Base-by-base conservation (phyloP, 2,888 invertebrate species). In the Drosophila melanocephala region DNA sequence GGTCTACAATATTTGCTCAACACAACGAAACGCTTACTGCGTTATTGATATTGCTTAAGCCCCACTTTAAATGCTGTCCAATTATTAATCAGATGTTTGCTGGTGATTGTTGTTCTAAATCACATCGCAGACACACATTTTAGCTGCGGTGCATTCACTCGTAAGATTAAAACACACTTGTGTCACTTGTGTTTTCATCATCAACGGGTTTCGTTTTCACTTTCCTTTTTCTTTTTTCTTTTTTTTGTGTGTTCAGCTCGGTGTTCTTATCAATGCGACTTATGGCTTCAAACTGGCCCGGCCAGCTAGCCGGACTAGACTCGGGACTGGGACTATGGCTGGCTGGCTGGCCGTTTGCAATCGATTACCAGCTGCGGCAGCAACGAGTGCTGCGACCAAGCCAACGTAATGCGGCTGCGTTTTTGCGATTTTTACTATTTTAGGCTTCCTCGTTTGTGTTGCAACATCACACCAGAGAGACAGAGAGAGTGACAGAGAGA, bases 401-500 rank as follows among this genome's bases (percentile, higher is more conserved):
- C 62, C 56, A 56, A 85, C 86, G 86, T 86, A 82, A 84, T 72
- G 75, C 78, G 75, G 33, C 62, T 74, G 60, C 72, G 71, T 66
- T 77, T 68, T 74, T 69, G 67, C 81, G 76, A 88, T 88, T 91
- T 88, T 90, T 67, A 63, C 81, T 90, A 88, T 88, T 91, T 88
- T 88, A 77, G 87, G 87, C 91, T 88, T 88, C 87, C 91, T 89
- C 87, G 78, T 87, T 86, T 77, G 83, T 83, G 86, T 83, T 83
- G 88, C 88, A 79, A 78, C 72, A 60, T 55, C 61, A 28, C 50
- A 50, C 35, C 35, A 4, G 47, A 55, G 32, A 66, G 32, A 35
- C 32, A n/a, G 32, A n/a, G 30, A 52, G 14, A n/a, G 47, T 26
- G 47, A 47, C 22, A 47, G 9, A 52, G 10, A 19, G 63, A 26